Percentiles rank a stretch among this genome's conserved stretches.
Conservation (phyloP, 2,113 vertebrate species). For the Campylomormyrus tamandua region DNA sequence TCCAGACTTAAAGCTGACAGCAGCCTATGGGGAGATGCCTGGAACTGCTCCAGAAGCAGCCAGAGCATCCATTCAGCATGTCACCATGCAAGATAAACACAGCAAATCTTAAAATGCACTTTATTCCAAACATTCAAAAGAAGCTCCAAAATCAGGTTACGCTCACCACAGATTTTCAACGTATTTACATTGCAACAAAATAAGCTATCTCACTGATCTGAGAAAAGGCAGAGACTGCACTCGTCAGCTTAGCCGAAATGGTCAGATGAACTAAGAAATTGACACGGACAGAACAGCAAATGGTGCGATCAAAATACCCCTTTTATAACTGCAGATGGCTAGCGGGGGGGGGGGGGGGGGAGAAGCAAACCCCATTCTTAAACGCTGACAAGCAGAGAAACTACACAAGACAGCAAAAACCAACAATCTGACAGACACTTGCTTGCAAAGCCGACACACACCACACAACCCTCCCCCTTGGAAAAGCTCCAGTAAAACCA, state of each 20-base stretch:
- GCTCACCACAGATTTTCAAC: not conserved
- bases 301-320: not conserved
- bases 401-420: not conserved
- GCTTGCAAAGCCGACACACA: not conserved
- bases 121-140: not conserved
- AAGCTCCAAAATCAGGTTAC: not conserved
- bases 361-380: not conserved
- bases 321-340: not conserved
- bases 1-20: not conserved
- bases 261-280: not conserved
- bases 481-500: not conserved
- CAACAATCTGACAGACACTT: not conserved
- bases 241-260: not conserved
- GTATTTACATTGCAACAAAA: not conserved
- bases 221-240: not conserved
- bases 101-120: not conserved
- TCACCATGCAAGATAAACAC: not conserved
- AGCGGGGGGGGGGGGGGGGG: not conserved
- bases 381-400: not conserved
- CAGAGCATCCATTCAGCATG: not conserved
- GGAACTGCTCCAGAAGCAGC: not conserved
- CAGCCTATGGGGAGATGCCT: not conserved
- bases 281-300: not conserved
- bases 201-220: not conserved
- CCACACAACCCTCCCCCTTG: not conserved